Base-by-base conservation (phyloP, 1,140 invertebrate genomes). In the Drosophila nigromelanica region DNA sequence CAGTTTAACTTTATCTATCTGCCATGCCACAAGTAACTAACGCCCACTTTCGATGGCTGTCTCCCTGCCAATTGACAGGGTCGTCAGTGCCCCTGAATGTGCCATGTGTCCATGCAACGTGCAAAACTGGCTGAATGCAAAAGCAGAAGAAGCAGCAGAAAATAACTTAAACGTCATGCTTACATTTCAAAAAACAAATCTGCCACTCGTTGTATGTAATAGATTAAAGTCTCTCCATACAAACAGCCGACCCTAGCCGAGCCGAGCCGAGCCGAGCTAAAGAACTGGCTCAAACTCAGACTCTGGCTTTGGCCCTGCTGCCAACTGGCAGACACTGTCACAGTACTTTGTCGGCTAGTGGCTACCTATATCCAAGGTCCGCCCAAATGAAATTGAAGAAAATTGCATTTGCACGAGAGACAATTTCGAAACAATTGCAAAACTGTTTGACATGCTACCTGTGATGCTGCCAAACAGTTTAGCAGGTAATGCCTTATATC, bases 361-460 rank as follows among this genome's bases (percentile, higher is more conserved):
- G 43, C 47, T 52, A 33, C 67, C 67, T 40, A 47, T 47, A 51
- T 40, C 43, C 62, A 63, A 47, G 70, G 73, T 80, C 80, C 83
- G 83, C 80, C 85, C 80, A 85, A 89, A 89, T 89, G 80, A 89
- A 89, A 89, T 89, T 89, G 85, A 89, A 89, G 85, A 89, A 89
- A 89, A 89, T 89, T 89, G 85, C 85, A 89, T 89, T 89, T 89
- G 85, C 85, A 89, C 85, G 85, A 89, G 85, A 89, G 85, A 89
- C 85, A 89, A 89, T 89, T 89, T 85, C 85, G 86, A 89, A 89
- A 89, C 85, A 89, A 89, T 89, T 89, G 85, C 79, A 89, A 85
- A 89, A 89, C 86, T 78, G 85, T 89, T 89, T 89, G 85, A 89
- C 85, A 89, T 74, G 86, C 85, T 77, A 78, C 76, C 80, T 77